Base-by-base conservation (phyloP, 2,113 vertebrate species). In the Pristiophorus japonicus region DNA sequence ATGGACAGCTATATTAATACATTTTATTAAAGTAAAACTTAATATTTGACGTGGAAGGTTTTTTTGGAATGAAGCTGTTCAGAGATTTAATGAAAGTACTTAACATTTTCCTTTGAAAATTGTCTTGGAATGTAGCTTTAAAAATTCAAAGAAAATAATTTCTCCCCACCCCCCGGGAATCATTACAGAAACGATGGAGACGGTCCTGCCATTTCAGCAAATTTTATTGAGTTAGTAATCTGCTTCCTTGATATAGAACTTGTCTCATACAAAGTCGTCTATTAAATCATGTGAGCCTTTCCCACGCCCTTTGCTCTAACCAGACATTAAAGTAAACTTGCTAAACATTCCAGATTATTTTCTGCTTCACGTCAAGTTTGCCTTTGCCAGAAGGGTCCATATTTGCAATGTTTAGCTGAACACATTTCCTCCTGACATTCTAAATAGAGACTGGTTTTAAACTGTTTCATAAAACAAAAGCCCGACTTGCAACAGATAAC, bases 341-440 rank as follows among this genome's bases (percentile, higher is more conserved):
- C 38, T 94, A 38, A 66, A 66, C 93, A 94, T 94, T 70, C 93
- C 93, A 94, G 65, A 94, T 94, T 47, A 94, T 94, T 70, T 94
- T 70, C 93, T 94, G 93, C 42, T 30, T 73, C 93, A 94, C 66
- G 34, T 94, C 93, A 94, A 94, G 45, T 94, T 73, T 94, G 24
- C 22, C 65, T 45, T 94, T 94, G 66, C 12, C 66, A 94, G 45
- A 30, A 94, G 24, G 42, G 24, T 18, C 66, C 27, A 24, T 4
- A 73, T 47, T 94, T 14, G 24, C 30, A 47, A 67, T 12, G 93
- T 45, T 94, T 6, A 27, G 45, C 65, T 67, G 66, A 70, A 45
- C 93, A 94, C 45, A 73, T 70, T 94, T 94, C 66, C 42, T 70
- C 42, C 66, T 70, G 45, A 34, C 45, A 27, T 92, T 92, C n/a